These are phyloP conservation scores for Takifugu ocellatus DNA, from an alignment of 2,797 vertebrate genomes.

Conservation along the genomic window DNA sequence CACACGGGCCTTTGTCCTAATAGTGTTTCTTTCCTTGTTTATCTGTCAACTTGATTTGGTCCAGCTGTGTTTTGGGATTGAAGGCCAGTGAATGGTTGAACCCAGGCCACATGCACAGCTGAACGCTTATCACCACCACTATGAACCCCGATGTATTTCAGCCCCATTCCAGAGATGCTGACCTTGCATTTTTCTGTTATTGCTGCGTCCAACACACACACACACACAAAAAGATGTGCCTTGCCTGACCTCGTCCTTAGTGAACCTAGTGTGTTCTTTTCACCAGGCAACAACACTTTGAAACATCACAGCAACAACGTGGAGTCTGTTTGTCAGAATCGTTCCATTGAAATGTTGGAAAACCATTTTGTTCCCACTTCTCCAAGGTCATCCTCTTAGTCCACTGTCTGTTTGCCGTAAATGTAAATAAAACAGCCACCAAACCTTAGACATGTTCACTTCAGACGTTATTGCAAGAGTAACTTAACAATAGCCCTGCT, in stretches of 20 bases:
- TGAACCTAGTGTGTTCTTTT: not conserved
- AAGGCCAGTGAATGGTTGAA: constrained; percentile 17
- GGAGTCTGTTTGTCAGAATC: not conserved
- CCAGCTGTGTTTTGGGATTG: constrained; percentile 31
- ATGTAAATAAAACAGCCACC: too few relatives aligned
- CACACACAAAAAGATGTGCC: not conserved
- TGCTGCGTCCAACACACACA: not conserved
- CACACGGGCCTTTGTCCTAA: too few relatives aligned
- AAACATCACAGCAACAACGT: not conserved
- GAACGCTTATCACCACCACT: too few relatives aligned
- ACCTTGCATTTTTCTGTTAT: not conserved
- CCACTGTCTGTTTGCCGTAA: too few relatives aligned
- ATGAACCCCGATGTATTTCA: too few relatives aligned
- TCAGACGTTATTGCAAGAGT: too few relatives aligned
- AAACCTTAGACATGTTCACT: too few relatives aligned
- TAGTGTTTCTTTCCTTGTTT: constrained; percentile 33
- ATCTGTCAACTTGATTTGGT: constrained; percentile 26
- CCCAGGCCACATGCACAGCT: not conserved
- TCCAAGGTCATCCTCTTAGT: too few relatives aligned
- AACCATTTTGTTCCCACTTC: too few relatives aligned
- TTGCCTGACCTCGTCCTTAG: not conserved
- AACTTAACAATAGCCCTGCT: too few relatives aligned
- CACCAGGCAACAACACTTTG: not conserved
- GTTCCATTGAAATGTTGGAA: too few relatives aligned
- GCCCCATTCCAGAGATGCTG: too few relatives aligned